Percentiles rank a stretch among this genome's conserved stretches.
phyloP scores from a whole-genome alignment of 2,797 vertebrate species.

The Passerculus sandwichensis region DNA sequence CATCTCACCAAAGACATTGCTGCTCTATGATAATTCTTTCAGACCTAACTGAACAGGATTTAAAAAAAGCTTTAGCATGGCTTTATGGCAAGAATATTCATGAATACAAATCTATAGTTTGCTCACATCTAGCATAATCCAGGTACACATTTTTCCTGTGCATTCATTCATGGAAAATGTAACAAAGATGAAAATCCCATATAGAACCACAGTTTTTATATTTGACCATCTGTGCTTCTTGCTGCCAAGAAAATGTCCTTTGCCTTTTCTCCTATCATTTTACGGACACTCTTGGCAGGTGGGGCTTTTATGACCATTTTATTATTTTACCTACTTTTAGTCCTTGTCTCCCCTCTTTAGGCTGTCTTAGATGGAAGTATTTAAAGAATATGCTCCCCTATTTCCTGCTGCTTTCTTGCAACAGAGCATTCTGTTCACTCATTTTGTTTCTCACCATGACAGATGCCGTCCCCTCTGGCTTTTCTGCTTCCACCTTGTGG shows the following conservation, averaged over 20 bases:
- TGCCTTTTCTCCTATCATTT: not conserved
- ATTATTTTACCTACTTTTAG: not conserved
- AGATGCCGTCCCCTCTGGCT: not conserved
- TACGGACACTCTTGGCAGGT: not conserved
- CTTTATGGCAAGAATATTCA: conserved; percentile 8
- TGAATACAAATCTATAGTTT: conserved; percentile 31
- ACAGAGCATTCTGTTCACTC: not conserved
- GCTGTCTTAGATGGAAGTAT: not conserved
- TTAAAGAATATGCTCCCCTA: not conserved
- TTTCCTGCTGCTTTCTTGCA: not conserved
- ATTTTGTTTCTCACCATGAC: not conserved
- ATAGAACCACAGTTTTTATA: not conserved
- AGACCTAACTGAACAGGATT: not conserved
- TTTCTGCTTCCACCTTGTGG: conserved; percentile 16
- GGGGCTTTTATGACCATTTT: not conserved
- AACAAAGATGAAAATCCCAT: conserved; percentile 1
- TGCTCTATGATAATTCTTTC: not conserved
- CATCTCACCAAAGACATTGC: not conserved
- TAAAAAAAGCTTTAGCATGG: not conserved
- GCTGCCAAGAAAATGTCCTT: conserved; percentile 4
- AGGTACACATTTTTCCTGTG: conserved; percentile 3
- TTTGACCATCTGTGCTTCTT: conserved; percentile 28
- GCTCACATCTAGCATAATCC: conserved; percentile 22
- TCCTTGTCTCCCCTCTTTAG: not conserved
- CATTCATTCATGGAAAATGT: not conserved